Base-by-base conservation (phyloP, 2,797 vertebrate species). In the Helostoma temminkii region DNA sequence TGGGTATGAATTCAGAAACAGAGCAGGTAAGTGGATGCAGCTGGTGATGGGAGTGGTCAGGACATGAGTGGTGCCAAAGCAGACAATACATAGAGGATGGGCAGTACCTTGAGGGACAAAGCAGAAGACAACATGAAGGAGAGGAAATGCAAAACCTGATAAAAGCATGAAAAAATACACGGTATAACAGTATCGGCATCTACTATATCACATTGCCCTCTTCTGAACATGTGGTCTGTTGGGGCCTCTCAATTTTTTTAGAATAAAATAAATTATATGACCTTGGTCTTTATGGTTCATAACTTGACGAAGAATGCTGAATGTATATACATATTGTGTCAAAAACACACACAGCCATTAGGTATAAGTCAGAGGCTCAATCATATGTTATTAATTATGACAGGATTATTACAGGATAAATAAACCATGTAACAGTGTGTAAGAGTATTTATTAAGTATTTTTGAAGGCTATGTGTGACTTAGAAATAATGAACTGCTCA, bases 301-400 rank as follows among this genome's bases (percentile, higher is more conserved):
- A 82, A 71, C 66, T 42, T n/a, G n/a, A n/a, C n/a, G 63, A 66
- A 61, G 76, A 66, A 63, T 63, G 74, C 43, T 70, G 71, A n/a
- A n/a, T n/a, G n/a, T 52, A 34, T 68, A 61, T 70, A 84, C 73
- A 85, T 81, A 86, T 82, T 84, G 85, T 93, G 81, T 83, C 80
- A 81, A 83, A 93, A 91, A 84, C 66, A 71, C 86, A 82, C 79
- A 78, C 10, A 76, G 77, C 71, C 81, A 92, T 93, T 89, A 88
- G 75, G 91, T 84, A 90, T 54, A 73, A 78, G 77, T 81, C 80
- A 78, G 78, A 75, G 52, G 70, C 64, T 83, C 64, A 58, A 89
- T 91, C 84, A 88, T 78, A 83, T 77, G 45, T 81, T 86, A 93
- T 92, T 92, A 93, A 84, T 81, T 74, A 55, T 72, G 86, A 82